A percentile compares a stretch with the other conserved stretches of the same genome.
phyloP scores from a whole-genome alignment of 2,888 invertebrate genomes.

The Drosophila macrothrix region DNA sequence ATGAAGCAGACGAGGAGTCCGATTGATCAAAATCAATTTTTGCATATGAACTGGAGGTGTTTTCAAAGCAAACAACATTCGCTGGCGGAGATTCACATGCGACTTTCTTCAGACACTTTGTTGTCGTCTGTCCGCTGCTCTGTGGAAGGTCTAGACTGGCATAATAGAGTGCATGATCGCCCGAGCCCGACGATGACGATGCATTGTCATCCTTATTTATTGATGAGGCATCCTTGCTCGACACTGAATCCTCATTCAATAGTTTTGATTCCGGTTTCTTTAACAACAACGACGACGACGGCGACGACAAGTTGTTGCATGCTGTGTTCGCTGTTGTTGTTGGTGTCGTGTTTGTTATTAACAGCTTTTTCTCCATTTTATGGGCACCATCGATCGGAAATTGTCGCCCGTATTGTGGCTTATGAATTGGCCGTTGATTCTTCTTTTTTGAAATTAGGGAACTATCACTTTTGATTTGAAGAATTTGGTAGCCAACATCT shows the following conservation, averaged over 20 bases:
- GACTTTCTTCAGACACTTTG: slow-evolving; percentile 50
- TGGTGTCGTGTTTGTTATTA: slow-evolving; percentile 16
- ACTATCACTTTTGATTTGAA: slow-evolving; percentile 83
- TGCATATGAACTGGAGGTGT: slow-evolving; percentile 88
- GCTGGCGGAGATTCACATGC: slow-evolving; percentile 77
- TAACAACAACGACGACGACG: slow-evolving; percentile 6
- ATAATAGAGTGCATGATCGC: slow-evolving; percentile 87
- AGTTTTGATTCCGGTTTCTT: slow-evolving; percentile 25
- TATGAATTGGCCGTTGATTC: slow-evolving; percentile 47
- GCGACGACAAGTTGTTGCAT: slow-evolving; percentile 12
- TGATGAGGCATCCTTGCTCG: slow-evolving; percentile 23
- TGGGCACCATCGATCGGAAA: slow-evolving; percentile 39
- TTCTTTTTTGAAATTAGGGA: slow-evolving; percentile 69
- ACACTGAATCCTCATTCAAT: slow-evolving; percentile 28
- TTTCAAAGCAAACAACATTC: slow-evolving; percentile 76
- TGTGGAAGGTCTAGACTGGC: slow-evolving; percentile 88
- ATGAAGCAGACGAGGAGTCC: slow-evolving; percentile 77
- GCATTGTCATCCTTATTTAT: slow-evolving; percentile 43
- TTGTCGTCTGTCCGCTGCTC: slow-evolving; percentile 64
- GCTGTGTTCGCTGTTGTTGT: slow-evolving; percentile 17
- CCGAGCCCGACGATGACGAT: slow-evolving; percentile 79
- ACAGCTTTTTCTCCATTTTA: slow-evolving; percentile 29
- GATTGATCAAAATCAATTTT: slow-evolving; percentile 90
- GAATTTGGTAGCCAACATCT: slow-evolving; percentile 79
- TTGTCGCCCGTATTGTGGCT: slow-evolving; percentile 42